phyloP scores from a whole-genome alignment of 2,888 invertebrate species.

The Melolontha melolontha region DNA sequence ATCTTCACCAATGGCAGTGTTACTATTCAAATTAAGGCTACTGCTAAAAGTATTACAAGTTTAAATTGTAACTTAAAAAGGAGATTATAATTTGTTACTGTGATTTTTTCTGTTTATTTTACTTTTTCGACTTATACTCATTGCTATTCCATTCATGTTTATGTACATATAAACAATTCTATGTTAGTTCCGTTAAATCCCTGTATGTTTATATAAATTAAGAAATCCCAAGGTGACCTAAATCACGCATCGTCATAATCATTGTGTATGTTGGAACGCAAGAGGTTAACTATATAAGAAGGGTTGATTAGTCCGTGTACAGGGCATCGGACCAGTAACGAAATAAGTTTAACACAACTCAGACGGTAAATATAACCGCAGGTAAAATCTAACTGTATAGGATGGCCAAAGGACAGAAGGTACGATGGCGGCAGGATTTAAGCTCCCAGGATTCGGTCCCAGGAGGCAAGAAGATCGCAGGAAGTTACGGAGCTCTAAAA shows the following conservation, averaged over 20 bases:
- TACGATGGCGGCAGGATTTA: conserved; percentile 58
- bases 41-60: too few species aligned
- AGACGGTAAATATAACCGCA: conserved; percentile 47
- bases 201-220: conserved; percentile 42
- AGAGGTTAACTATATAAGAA: conserved; percentile 24
- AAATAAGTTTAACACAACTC: conserved; percentile 39
- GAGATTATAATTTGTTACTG: too few species aligned
- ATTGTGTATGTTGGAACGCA: background rate
- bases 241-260: conserved; percentile 43
- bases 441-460: conserved; percentile 62
- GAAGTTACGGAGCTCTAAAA: conserved; percentile 64
- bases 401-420: conserved; percentile 58
- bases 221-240: conserved; percentile 40
- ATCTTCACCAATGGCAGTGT: too few species aligned
- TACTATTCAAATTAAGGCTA: too few species aligned
- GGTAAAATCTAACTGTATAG: conserved; percentile 48
- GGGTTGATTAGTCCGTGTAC: conserved; percentile 39
- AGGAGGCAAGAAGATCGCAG: conserved; percentile 64
- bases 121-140: too few species aligned
- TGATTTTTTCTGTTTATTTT: too few species aligned
- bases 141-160: too few species aligned
- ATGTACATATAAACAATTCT: too few species aligned
- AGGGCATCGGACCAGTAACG: conserved; percentile 36
- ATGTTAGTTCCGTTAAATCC: conserved; percentile 23
- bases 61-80: too few species aligned